Conservation (phyloP, 64 coral and sea anemone species). For the Trachythela sp. region DNA sequence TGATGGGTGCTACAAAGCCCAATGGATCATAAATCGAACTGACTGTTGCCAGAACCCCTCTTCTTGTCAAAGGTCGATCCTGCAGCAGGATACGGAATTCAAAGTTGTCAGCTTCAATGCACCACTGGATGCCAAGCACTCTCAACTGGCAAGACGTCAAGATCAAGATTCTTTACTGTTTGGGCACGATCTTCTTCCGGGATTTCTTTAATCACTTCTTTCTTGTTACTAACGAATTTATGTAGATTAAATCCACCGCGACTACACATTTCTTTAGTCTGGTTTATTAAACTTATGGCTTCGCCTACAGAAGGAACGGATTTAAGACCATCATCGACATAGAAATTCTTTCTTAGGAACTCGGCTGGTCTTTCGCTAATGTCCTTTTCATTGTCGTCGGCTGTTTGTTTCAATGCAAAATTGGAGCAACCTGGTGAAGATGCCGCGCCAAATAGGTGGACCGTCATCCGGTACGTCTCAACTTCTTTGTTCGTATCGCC, state of each 20-base stretch:
- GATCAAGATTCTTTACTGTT: too few species aligned
- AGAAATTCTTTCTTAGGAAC: neutral
- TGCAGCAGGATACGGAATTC: neutral
- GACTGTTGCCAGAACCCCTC: neutral
- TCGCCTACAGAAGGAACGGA: too few species aligned
- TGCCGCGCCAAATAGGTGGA: neutral
- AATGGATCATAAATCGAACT: neutral
- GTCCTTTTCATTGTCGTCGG: neutral
- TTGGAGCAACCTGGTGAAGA: neutral
- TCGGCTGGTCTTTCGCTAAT: neutral
- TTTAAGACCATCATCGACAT: neutral
- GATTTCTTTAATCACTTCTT: too few species aligned
- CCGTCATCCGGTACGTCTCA: neutral
- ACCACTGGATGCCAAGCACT: too few species aligned
- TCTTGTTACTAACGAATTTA: too few species aligned
- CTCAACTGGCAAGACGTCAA: too few species aligned
- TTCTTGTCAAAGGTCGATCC: neutral
- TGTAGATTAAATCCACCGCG: too few species aligned
- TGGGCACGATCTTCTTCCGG: too few species aligned
- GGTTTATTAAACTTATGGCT: too few species aligned
- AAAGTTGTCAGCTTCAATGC: too few species aligned
- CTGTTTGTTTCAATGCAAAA: neutral
- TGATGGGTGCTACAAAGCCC: neutral
- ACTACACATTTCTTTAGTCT: too few species aligned
- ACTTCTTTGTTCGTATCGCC: neutral